These are phyloP conservation scores for Salminus brasiliensis DNA, from an alignment of 2,113 vertebrate genomes.

Conservation along the genomic window DNA sequence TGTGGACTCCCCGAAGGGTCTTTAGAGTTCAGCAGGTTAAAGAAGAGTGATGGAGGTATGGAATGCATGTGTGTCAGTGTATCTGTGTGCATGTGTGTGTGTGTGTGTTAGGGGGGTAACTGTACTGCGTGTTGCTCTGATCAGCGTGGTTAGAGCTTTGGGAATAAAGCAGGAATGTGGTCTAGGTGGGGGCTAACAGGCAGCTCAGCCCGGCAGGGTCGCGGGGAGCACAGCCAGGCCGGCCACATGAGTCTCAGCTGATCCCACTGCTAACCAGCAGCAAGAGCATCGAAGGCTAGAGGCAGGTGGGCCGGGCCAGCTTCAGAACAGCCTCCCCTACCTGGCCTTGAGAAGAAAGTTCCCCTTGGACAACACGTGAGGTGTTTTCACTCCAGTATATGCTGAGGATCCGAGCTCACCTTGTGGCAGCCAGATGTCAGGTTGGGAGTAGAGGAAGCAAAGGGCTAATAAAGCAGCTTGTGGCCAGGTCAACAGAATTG, in stretches of 20 bases:
- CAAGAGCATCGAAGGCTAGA: background rate
- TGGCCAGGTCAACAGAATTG: conserved; percentile 43
- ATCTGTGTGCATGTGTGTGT: conserved; percentile 2
- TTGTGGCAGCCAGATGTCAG: conserved; percentile 51
- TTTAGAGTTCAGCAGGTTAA: background rate
- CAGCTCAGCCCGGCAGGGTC: conserved; percentile 70
- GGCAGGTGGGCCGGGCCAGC: background rate
- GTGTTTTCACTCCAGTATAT: conserved; percentile 10
- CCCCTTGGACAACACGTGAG: conserved; percentile 21
- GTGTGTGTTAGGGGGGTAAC: conserved; percentile 36
- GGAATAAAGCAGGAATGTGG: conserved; percentile 76
- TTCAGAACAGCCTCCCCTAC: conserved; percentile 46
- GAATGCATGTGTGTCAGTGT: background rate
- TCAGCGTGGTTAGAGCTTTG: conserved; percentile 53
- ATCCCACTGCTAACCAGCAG: conserved; percentile 55
- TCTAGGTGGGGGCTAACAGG: conserved; percentile 71
- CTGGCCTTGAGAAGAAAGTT: conserved; percentile 37
- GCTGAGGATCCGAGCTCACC: conserved; percentile 16
- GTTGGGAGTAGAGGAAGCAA: conserved; percentile 46
- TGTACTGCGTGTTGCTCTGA: conserved; percentile 65
- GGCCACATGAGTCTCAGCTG: conserved; percentile 80
- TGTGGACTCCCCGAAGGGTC: background rate
- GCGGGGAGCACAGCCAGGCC: conserved; percentile 67
- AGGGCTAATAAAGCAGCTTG: conserved; percentile 48
- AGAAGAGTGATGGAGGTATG: background rate